A percentile compares a stretch with the other conserved stretches of the same genome.
Conservation (phyloP, 2,888 invertebrate genomes). For the Hemistola chrysoprasaria region DNA sequence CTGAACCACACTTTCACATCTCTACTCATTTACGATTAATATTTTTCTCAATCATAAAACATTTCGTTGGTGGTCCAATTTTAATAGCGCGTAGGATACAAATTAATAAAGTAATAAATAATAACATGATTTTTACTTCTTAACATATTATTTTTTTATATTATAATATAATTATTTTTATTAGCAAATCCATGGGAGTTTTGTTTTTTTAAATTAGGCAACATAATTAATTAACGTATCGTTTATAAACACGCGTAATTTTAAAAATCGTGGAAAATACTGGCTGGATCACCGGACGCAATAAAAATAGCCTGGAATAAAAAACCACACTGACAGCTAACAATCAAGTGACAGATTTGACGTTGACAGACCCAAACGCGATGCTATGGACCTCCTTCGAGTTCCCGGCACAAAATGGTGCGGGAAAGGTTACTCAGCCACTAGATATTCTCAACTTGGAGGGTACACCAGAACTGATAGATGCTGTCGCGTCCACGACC, state of each 20-base stretch:
- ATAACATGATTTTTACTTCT: no score
- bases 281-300: no score
- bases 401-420: conserved; percentile 97
- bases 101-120: conserved; percentile 31
- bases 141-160: no score
- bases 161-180: no score
- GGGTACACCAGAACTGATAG: conserved; percentile 91
- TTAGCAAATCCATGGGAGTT: no score
- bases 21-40: conserved; percentile 48
- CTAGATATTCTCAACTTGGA: conserved; percentile 91
- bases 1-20: conserved; percentile 33
- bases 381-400: conserved; percentile 85
- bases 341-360: conserved; percentile 9
- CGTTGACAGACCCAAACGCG: conserved; percentile 66
- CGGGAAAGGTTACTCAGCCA: conserved; percentile 92
- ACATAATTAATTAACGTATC: no score
- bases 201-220: no score
- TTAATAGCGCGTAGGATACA: conserved; percentile 33
- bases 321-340: conserved; percentile 21
- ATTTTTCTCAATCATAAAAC: conserved; percentile 41
- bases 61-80: conserved; percentile 50
- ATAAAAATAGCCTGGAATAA: conserved; percentile 1
- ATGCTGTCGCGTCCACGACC: conserved; percentile 94
- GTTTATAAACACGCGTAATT: no score
- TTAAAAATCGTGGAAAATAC: conserved; percentile 13